Evolutionary conservation across 2,797 vertebrate genomes (phyloP).

Genomic region (Jordanella pulchra): DNA sequence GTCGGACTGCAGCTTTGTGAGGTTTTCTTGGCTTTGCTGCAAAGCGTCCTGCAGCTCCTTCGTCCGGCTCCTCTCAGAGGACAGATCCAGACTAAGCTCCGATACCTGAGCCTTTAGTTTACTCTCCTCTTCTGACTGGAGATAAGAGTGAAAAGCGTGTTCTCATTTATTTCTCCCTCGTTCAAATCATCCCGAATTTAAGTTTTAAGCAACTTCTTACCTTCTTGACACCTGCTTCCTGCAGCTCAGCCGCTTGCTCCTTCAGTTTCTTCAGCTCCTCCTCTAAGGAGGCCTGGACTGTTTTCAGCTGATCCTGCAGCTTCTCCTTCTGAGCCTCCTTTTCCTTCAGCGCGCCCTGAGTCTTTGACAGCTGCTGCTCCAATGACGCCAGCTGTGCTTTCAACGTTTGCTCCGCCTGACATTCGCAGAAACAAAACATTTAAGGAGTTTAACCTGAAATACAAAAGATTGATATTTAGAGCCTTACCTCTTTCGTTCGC

Average conservation of each 20-base stretch:
- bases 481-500: slow-evolving; percentile 85
- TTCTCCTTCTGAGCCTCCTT: slow-evolving; percentile 84
- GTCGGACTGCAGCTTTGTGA: slow-evolving; percentile 87
- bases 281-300: slow-evolving; percentile 80
- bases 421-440: slow-evolving; percentile 21
- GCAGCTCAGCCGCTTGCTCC: slow-evolving; percentile 80
- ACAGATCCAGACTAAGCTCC: slow-evolving; percentile 80
- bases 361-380: slow-evolving; percentile 79
- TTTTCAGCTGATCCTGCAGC: slow-evolving; percentile 82
- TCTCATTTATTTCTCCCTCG: neutral
- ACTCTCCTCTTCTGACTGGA: slow-evolving; percentile 85
- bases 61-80: slow-evolving; percentile 78
- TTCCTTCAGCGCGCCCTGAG: slow-evolving; percentile 82
- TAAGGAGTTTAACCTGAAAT: slow-evolving; percentile 4
- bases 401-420: slow-evolving; percentile 84
- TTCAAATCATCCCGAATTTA: neutral
- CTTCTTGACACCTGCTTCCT: slow-evolving; percentile 82
- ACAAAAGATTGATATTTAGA: neutral
- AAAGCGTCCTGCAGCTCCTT: slow-evolving; percentile 80
- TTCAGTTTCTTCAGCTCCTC: slow-evolving; percentile 86
- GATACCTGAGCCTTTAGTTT: slow-evolving; percentile 83
- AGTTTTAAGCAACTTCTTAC: slow-evolving; percentile 58
- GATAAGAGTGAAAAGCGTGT: neutral
- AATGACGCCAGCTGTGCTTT: slow-evolving; percentile 79
- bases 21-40: slow-evolving; percentile 78